Evolutionary conservation across 1,140 invertebrate genomes (phyloP).

Genomic region (Drosophila saltans): DNA sequence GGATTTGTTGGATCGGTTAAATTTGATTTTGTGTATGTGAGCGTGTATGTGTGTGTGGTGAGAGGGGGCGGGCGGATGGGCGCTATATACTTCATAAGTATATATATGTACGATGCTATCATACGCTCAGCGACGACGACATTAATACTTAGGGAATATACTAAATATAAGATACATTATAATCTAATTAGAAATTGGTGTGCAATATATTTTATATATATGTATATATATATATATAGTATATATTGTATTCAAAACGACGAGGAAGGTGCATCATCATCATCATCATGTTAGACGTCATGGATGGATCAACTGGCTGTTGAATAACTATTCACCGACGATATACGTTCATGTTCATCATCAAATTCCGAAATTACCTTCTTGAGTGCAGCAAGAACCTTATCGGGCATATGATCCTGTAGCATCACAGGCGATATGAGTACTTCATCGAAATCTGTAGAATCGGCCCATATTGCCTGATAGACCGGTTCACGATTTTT

Average conservation of each 20-base stretch:
- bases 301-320: slow-evolving; percentile 68
- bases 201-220: slow-evolving; percentile 3
- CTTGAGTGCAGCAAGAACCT: slow-evolving; percentile 92
- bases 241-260: slow-evolving; percentile 44
- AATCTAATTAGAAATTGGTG: background rate
- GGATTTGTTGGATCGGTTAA: background rate
- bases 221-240: slow-evolving; percentile 33
- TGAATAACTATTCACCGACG: slow-evolving; percentile 72
- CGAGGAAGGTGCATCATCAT: slow-evolving; percentile 32
- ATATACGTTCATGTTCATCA: slow-evolving; percentile 69
- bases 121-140: background rate
- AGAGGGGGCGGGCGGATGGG: background rate
- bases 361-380: slow-evolving; percentile 87
- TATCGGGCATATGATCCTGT: slow-evolving; percentile 97
- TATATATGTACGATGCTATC: background rate
- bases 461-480: slow-evolving; percentile 95
- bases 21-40: background rate
- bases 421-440: slow-evolving; percentile 96
- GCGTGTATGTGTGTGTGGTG: background rate
- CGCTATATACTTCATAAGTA: background rate
- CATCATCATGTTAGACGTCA: slow-evolving; percentile 28
- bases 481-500: slow-evolving; percentile 91
- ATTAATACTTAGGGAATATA: slow-evolving; percentile 10
- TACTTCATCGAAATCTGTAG: slow-evolving; percentile 94
- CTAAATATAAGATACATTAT: slow-evolving; percentile 4